These are phyloP conservation scores for Danio choprae DNA, from an alignment of 2,797 vertebrate species.

Conservation along the genomic window DNA sequence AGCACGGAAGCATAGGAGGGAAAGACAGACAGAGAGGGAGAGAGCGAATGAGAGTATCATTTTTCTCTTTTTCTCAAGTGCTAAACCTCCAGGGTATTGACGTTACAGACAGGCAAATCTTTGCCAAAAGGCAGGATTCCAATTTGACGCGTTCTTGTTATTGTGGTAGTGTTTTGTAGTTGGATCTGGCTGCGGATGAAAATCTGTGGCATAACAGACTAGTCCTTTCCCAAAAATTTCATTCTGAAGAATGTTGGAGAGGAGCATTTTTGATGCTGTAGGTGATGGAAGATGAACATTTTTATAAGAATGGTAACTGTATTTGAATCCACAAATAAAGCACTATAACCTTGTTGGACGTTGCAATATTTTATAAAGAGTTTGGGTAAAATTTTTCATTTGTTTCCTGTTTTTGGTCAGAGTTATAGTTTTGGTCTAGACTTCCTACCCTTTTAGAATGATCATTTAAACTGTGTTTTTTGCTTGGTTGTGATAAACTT, in stretches of 20 bases:
- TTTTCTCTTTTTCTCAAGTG: constrained; percentile 53
- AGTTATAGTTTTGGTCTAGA: neutral
- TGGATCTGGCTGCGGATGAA: constrained; percentile 37
- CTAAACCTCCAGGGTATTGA: constrained; percentile 59
- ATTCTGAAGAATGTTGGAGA: neutral
- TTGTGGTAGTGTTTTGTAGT: constrained; percentile 36
- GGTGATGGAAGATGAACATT: neutral
- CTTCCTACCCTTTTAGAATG: neutral
- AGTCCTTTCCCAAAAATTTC: neutral
- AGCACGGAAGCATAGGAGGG: neutral
- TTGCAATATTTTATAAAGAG: no score
- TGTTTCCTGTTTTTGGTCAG: no score
- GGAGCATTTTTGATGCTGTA: neutral
- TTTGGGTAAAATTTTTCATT: no score
- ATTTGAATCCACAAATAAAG: neutral
- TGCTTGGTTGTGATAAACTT: no score
- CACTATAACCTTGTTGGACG: no score
- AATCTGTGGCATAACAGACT: neutral
- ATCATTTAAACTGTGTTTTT: neutral
- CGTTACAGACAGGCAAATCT: constrained; percentile 44
- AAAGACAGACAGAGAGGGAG: constrained; percentile 18
- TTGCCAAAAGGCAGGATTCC: constrained; percentile 50
- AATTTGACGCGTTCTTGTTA: constrained; percentile 47
- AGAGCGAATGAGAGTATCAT: constrained; percentile 41
- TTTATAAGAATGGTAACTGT: neutral